Evolutionary conservation across 2,888 invertebrate species (phyloP).

Genomic region (Cheilosia pagana): DNA sequence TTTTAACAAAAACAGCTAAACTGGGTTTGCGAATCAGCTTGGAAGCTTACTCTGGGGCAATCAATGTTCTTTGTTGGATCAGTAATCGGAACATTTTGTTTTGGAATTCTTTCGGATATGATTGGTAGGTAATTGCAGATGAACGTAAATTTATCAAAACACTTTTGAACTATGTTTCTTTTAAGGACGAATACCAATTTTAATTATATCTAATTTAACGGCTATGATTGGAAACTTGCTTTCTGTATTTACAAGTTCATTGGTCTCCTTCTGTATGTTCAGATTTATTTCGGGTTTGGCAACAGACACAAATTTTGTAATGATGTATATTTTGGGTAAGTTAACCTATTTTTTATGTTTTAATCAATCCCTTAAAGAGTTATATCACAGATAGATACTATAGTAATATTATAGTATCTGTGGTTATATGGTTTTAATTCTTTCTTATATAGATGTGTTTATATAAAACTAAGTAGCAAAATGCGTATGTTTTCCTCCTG

Average conservation of each 20-base stretch:
- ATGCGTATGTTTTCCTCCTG: too few species aligned
- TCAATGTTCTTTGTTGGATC: slow-evolving; percentile 87
- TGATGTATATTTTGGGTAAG: slow-evolving; percentile 87
- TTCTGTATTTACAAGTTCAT: slow-evolving; percentile 84
- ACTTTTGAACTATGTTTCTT: neutral
- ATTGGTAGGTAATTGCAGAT: slow-evolving; percentile 80
- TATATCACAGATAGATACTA: too few species aligned
- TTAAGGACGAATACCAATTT: slow-evolving; percentile 84
- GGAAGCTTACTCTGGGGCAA: slow-evolving; percentile 86
- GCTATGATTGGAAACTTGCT: slow-evolving; percentile 85
- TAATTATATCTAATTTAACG: slow-evolving; percentile 84
- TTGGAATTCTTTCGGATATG: slow-evolving; percentile 85
- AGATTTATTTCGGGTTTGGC: slow-evolving; percentile 86
- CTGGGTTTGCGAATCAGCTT: slow-evolving; percentile 86
- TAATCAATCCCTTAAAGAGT: too few species aligned
- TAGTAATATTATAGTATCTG: too few species aligned
- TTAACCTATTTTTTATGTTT: neutral
- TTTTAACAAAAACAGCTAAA: slow-evolving; percentile 78
- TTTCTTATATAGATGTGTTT: too few species aligned
- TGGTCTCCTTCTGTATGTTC: slow-evolving; percentile 84
- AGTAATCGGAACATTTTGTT: slow-evolving; percentile 85
- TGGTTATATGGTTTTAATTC: too few species aligned
- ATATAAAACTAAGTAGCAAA: too few species aligned
- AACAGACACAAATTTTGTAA: slow-evolving; percentile 86
- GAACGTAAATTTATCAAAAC: neutral